phyloP scores from a whole-genome alignment of 2,113 vertebrate species.

The Saccopteryx leptura region DNA sequence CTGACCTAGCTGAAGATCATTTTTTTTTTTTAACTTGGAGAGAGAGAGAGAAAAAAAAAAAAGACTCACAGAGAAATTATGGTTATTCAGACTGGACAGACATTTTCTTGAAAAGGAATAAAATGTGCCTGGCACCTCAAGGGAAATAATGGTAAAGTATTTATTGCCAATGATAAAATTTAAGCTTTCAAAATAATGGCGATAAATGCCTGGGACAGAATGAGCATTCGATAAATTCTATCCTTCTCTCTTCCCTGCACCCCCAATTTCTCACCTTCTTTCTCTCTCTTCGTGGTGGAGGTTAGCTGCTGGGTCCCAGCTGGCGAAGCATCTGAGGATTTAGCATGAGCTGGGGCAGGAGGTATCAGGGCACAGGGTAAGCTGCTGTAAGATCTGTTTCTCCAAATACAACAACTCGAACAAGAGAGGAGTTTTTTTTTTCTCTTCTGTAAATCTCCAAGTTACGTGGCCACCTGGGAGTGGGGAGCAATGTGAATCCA shows the following conservation, averaged over 20 bases:
- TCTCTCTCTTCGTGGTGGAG: conserved; percentile 52
- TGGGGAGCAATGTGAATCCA: background rate
- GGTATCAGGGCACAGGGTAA: background rate
- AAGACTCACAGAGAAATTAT: background rate
- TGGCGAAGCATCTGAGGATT: conserved; percentile 35
- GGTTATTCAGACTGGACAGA: background rate
- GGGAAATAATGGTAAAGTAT: background rate
- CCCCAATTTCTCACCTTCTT: background rate
- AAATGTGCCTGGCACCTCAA: background rate
- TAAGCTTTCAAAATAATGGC: background rate
- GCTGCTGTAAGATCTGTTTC: too few relatives aligned
- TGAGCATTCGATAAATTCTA: fast-evolving
- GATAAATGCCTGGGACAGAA: background rate
- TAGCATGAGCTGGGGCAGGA: background rate
- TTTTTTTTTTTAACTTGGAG: background rate
- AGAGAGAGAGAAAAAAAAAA: background rate
- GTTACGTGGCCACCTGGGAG: background rate
- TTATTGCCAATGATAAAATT: background rate
- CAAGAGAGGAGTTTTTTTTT: background rate
- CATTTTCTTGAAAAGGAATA: background rate
- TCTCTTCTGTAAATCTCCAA: background rate
- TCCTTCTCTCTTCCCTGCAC: fast-evolving
- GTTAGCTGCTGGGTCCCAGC: conserved; percentile 62
- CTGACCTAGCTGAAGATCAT: background rate
- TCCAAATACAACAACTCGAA: background rate